phyloP scores from a whole-genome alignment of 2,113 vertebrate species.

The Polypterus senegalus region DNA sequence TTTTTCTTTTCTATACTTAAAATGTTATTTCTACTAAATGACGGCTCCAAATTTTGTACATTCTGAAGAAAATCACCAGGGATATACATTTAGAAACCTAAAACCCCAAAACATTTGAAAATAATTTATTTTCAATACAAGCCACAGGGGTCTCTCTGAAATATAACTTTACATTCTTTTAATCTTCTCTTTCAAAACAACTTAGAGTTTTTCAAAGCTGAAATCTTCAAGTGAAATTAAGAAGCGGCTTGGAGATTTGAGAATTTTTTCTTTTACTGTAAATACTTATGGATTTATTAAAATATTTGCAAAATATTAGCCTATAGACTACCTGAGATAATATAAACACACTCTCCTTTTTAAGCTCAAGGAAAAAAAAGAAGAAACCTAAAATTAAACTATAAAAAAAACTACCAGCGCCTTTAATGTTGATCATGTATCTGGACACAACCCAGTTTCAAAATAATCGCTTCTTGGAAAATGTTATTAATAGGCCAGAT shows the following conservation, averaged over 20 bases:
- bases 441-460: constrained; percentile 5
- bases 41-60: not conserved
- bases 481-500: constrained; percentile 7
- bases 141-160: constrained; percentile 15
- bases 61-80: not conserved
- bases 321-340: not conserved
- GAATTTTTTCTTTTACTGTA: not conserved
- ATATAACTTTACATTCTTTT: constrained; percentile 34
- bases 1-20: not conserved
- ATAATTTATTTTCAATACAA: constrained; percentile 1
- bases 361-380: constrained; percentile 6
- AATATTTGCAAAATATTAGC: constrained; percentile 12
- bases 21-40: not conserved
- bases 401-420: not conserved
- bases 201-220: constrained; percentile 32
- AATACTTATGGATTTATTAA: constrained; percentile 1
- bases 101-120: not conserved
- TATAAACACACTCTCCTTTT: constrained; percentile 9
- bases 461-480: constrained; percentile 13
- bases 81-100: not conserved
- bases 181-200: constrained; percentile 36
- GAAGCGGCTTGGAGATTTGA: constrained; percentile 6
- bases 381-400: not conserved
- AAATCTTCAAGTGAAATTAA: constrained; percentile 43
- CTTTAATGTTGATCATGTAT: not conserved